Evolutionary conservation across 2,113 vertebrate species (phyloP).

Genomic region (Oreochromis niloticus): DNA sequence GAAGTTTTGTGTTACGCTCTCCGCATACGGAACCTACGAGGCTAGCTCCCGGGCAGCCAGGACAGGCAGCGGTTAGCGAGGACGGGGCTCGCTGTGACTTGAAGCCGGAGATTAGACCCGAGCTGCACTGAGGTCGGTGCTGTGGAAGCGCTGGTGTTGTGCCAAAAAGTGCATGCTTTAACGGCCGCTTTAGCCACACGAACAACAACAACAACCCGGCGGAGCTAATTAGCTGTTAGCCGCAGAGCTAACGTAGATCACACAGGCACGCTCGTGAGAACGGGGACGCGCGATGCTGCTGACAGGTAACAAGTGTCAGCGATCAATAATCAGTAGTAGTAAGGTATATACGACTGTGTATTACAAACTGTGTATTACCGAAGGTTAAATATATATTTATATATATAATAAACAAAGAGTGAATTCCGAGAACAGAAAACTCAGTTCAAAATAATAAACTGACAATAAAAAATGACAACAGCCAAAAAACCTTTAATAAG

Average conservation of each 20-base stretch:
- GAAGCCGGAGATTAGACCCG: not conserved
- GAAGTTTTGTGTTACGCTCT: not conserved
- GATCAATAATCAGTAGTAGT: not conserved
- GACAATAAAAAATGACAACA: not conserved
- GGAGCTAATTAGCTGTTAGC: constrained; percentile 6
- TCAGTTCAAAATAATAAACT: not conserved
- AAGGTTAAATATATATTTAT: not conserved
- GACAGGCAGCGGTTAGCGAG: not conserved
- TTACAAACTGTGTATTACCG: not conserved
- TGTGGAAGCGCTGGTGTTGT: too few relatives aligned
- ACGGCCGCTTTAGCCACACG: not conserved
- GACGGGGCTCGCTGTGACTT: not conserved
- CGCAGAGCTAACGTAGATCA: not conserved
- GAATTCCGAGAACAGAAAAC: not conserved
- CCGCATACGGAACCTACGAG: not conserved
- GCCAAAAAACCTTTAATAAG: not conserved
- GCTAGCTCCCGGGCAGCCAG: not conserved
- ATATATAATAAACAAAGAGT: not conserved
- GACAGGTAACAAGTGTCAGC: constrained; percentile 1
- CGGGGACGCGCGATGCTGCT: not conserved
- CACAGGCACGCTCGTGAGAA: not conserved
- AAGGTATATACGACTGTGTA: not conserved
- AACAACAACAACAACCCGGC: not conserved
- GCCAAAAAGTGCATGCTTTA: not conserved
- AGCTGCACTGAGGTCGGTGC: rapidly evolving